These are phyloP conservation scores for Pempheris klunzingeri DNA, from an alignment of 2,797 vertebrate genomes.

Conservation along the genomic window DNA sequence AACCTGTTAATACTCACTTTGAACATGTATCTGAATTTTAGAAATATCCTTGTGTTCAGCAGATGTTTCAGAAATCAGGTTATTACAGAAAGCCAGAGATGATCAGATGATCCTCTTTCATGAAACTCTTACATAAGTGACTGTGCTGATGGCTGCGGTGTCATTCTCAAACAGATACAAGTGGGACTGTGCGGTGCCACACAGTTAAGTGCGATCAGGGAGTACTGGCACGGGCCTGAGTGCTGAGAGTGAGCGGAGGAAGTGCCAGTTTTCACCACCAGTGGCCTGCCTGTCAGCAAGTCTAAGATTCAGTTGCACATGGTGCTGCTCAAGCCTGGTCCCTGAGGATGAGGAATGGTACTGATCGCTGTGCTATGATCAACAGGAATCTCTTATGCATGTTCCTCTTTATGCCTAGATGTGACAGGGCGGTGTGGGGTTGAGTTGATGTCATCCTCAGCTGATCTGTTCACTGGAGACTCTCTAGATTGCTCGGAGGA, in stretches of 20 bases:
- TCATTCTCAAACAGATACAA: conserved; percentile 32
- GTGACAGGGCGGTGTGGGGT: not conserved
- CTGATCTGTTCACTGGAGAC: conserved; percentile 23
- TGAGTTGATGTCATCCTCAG: conserved; percentile 17
- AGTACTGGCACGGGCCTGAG: conserved; percentile 18
- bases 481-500: conserved; percentile 24
- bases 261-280: conserved; percentile 42
- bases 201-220: conserved; percentile 24
- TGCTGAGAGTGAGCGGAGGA: conserved; percentile 41
- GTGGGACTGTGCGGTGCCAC: conserved; percentile 4
- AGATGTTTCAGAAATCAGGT: not conserved
- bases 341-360: conserved; percentile 18
- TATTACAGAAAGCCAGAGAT: not conserved
- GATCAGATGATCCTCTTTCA: not conserved
- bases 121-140: not conserved
- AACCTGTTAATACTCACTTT: not conserved
- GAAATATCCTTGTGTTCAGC: not conserved
- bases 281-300: conserved; percentile 44
- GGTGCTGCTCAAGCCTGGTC: conserved; percentile 15
- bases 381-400: conserved; percentile 17
- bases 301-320: conserved; percentile 38
- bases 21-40: not conserved
- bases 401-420: conserved; percentile 4
- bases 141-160: conserved; percentile 4
- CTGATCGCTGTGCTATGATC: conserved; percentile 16